Conservation (phyloP, 1,140 invertebrate species). For the Hycleus cichorii region DNA sequence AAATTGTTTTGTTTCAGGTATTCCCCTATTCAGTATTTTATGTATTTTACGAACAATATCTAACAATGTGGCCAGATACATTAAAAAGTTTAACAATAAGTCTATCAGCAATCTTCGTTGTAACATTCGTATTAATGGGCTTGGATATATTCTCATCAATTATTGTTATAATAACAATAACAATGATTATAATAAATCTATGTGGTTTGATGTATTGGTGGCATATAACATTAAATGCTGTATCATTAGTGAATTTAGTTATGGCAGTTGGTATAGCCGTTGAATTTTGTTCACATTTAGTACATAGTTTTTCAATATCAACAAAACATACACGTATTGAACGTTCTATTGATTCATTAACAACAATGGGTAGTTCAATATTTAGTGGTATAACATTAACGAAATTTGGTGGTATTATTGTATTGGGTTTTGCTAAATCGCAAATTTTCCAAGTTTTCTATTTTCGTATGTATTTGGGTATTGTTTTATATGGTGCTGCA, state of each 20-base stretch:
- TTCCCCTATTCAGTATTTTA: conserved; percentile 98
- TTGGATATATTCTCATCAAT: conserved; percentile 85
- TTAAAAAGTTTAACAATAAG: conserved; percentile 82
- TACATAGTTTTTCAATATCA: conserved; percentile 84
- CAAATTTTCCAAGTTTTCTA: conserved; percentile 98
- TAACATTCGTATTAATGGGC: conserved; percentile 90
- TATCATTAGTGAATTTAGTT: conserved; percentile 96
- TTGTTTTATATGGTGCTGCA: conserved; percentile 91
- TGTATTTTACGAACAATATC: conserved; percentile 98
- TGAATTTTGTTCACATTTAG: conserved; percentile 97
- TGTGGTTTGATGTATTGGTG: conserved; percentile 96
- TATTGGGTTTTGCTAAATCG: conserved; percentile 91
- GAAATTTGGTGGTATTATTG: conserved; percentile 92
- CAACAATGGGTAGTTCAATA: conserved; percentile 92
- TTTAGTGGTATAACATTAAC: conserved; percentile 96
- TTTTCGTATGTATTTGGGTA: conserved; percentile 97
- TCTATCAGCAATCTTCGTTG: conserved; percentile 84
- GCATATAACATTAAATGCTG: conserved; percentile 92
- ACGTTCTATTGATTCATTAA: conserved; percentile 75
- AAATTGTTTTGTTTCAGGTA: conserved; percentile 37
- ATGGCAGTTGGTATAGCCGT: conserved; percentile 98
- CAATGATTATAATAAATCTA: conserved; percentile 89
- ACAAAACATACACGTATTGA: conserved; percentile 60
- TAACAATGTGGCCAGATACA: conserved; percentile 92
- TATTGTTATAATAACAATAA: conserved; percentile 84